These are phyloP conservation scores for Mola mola DNA, from an alignment of 2,113 vertebrate genomes.

Conservation along the genomic window DNA sequence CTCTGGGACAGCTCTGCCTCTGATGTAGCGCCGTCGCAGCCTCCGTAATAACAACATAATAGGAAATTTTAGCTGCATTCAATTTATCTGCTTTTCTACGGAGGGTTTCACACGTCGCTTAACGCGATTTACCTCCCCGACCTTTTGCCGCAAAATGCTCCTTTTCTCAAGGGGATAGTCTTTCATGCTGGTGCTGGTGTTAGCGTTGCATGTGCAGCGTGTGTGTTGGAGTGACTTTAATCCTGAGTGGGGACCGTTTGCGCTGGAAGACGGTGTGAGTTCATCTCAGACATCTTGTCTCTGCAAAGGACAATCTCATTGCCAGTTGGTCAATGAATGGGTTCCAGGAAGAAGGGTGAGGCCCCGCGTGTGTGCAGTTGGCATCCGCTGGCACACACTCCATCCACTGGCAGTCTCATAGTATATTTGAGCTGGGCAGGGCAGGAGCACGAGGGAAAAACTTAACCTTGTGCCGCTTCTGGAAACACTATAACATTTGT, in stretches of 20 bases:
- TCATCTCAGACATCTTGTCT: too few species aligned
- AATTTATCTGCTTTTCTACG: slow-evolving; percentile 72
- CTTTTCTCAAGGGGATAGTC: slow-evolving; percentile 77
- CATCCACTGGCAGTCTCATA: slow-evolving; percentile 28
- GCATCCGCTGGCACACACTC: slow-evolving; percentile 29
- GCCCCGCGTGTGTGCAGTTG: slow-evolving; percentile 24
- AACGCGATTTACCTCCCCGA: slow-evolving; percentile 67
- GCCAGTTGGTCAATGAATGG: slow-evolving; percentile 39
- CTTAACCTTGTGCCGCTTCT: slow-evolving; percentile 48
- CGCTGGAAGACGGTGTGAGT: slow-evolving; percentile 7
- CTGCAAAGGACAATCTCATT: slow-evolving; percentile 28
- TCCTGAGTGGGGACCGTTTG: slow-evolving; percentile 20
- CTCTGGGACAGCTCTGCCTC: slow-evolving; percentile 50
- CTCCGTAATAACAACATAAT: slow-evolving; percentile 65
- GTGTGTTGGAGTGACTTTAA: slow-evolving; percentile 13
- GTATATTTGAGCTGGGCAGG: slow-evolving; percentile 51
- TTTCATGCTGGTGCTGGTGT: slow-evolving; percentile 55
- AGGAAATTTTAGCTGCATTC: slow-evolving; percentile 80
- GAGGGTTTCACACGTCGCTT: slow-evolving; percentile 77
- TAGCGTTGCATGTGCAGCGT: slow-evolving; percentile 14
- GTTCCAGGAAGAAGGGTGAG: slow-evolving; percentile 10
- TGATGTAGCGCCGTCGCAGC: slow-evolving; percentile 58
- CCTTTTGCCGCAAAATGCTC: slow-evolving; percentile 55
- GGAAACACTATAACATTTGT: slow-evolving; percentile 39
- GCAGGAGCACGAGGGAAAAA: slow-evolving; percentile 44